A percentile compares a stretch with the other conserved stretches of the same genome.
Evolutionary conservation across 2,113 vertebrate genomes (phyloP).

Genomic region (Poeciliopsis prolifica): DNA sequence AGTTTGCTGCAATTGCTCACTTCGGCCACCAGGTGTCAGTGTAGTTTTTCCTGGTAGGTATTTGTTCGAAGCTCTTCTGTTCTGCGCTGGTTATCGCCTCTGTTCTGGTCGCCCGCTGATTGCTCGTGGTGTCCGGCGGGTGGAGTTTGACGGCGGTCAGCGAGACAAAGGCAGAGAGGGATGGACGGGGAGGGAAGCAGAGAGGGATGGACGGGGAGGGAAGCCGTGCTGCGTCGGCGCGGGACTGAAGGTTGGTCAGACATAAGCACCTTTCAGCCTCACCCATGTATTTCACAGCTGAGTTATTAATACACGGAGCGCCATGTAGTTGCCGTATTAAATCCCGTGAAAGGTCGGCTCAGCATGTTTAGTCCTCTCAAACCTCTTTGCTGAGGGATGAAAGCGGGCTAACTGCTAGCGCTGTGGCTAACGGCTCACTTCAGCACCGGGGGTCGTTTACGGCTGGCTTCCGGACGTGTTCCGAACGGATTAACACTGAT

Average conservation of each 20-base stretch:
- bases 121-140: conserved; percentile 42
- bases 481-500: background rate
- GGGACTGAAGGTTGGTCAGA: conserved; percentile 39
- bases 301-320: background rate
- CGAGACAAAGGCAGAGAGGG: conserved; percentile 61
- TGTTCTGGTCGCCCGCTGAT: background rate
- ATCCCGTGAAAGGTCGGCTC: conserved; percentile 13
- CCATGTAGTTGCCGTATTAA: background rate
- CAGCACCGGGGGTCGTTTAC: background rate
- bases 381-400: background rate
- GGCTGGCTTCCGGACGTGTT: background rate
- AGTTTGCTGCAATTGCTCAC: background rate
- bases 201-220: conserved; percentile 28
- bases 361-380: background rate
- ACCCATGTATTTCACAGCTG: background rate
- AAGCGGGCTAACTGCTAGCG: conserved; percentile 29
- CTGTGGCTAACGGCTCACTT: conserved; percentile 21
- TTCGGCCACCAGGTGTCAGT: conserved; percentile 32
- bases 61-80: background rate
- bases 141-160: conserved; percentile 54
- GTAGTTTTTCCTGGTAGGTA: background rate
- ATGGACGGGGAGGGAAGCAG: conserved; percentile 41
- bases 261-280: background rate
- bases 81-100: background rate
- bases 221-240: background rate